phyloP scores from a whole-genome alignment of 2,888 invertebrate genomes.

The Gandaritis pyraliata region DNA sequence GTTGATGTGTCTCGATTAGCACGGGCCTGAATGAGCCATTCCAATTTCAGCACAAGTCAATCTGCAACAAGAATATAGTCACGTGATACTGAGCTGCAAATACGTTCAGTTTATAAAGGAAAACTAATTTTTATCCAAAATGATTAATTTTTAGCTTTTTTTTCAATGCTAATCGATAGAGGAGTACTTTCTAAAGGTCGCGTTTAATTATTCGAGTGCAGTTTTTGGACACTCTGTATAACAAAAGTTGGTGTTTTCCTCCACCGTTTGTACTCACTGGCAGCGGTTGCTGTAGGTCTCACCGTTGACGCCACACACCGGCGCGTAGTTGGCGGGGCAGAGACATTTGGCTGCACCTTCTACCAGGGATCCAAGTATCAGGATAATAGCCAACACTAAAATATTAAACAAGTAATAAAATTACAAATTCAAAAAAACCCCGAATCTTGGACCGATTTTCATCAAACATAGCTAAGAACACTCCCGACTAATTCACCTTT shows the following conservation, averaged over 20 bases:
- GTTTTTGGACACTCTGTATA: too few relatives aligned
- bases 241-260: neutral
- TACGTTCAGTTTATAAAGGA: too few relatives aligned
- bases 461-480: too few relatives aligned
- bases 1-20: neutral
- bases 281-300: slow-evolving; percentile 45
- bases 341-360: slow-evolving; percentile 29
- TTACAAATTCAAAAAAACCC: too few relatives aligned
- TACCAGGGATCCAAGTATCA: slow-evolving; percentile 25
- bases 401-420: too few relatives aligned
- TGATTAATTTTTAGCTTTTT: too few relatives aligned
- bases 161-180: neutral
- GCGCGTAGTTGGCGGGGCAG: slow-evolving; percentile 34
- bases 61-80: neutral
- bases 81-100: neutral
- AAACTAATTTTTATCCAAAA: too few relatives aligned
- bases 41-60: neutral
- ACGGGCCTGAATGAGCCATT: neutral
- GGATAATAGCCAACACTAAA: slow-evolving; percentile 23
- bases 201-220: too few relatives aligned
- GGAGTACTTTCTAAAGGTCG: too few relatives aligned
- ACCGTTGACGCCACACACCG: slow-evolving; percentile 48
- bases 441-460: too few relatives aligned
- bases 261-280: slow-evolving; percentile 38
- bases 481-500: too few relatives aligned